These are phyloP conservation scores for Leptonema lineaticorne DNA, from an alignment of 1,140 invertebrate genomes.

Conservation along the genomic window DNA sequence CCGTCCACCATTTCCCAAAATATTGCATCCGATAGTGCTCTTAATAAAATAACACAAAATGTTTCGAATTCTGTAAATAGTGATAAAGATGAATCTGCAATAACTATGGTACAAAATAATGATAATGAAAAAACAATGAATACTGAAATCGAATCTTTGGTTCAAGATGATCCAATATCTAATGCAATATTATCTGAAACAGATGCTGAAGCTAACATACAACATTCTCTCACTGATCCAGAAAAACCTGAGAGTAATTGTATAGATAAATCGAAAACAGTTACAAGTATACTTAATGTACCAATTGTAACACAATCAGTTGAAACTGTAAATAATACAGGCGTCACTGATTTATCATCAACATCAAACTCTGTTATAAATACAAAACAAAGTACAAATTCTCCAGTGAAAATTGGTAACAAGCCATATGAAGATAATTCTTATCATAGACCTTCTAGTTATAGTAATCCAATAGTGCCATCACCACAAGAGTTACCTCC, in stretches of 20 bases:
- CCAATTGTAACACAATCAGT: neutral
- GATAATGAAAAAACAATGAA: neutral
- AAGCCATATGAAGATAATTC: conserved; percentile 18
- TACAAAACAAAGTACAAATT: neutral
- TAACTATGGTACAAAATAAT: neutral
- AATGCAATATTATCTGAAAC: no score
- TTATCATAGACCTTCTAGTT: conserved; percentile 18
- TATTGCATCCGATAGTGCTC: no score
- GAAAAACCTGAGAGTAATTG: neutral
- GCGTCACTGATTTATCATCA: conserved; percentile 25
- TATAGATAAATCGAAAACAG: neutral
- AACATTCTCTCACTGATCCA: no score
- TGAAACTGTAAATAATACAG: neutral
- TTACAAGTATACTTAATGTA: neutral
- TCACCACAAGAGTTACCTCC: conserved; percentile 23
- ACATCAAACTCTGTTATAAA: neutral
- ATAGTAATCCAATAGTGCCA: neutral
- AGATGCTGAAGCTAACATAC: no score
- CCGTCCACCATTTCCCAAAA: no score
- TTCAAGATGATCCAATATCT: neutral
- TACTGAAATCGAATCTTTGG: neutral
- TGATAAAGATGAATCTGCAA: neutral
- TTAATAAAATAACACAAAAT: no score
- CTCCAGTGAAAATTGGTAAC: neutral
- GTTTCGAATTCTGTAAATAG: no score